phyloP scores from a whole-genome alignment of 1,140 invertebrate species.

The Cryptotermes secundus region DNA sequence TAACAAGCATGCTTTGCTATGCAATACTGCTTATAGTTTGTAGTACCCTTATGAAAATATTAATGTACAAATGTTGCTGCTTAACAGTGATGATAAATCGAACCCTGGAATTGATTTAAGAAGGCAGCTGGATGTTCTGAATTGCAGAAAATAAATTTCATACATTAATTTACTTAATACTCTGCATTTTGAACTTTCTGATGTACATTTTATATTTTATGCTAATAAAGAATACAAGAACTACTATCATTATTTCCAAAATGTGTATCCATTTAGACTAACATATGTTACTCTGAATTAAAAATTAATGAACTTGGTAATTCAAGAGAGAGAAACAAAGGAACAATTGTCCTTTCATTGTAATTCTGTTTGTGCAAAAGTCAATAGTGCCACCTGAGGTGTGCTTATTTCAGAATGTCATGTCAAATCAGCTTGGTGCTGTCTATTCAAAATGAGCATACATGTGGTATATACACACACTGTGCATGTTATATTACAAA shows the following conservation, averaged over 20 bases:
- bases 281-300: neutral
- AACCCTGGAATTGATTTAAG: neutral
- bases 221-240: neutral
- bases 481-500: too few relatives aligned
- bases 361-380: neutral
- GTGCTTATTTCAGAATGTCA: too few relatives aligned
- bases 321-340: neutral
- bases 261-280: neutral
- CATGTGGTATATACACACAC: too few relatives aligned
- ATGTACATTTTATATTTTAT: neutral
- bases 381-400: too few relatives aligned
- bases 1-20: too few relatives aligned
- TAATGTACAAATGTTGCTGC: neutral
- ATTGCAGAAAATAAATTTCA: neutral
- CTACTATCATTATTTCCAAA: neutral
- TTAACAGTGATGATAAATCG: neutral
- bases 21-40: neutral
- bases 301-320: too few relatives aligned
- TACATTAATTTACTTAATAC: neutral
- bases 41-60: neutral
- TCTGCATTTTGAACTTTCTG: neutral
- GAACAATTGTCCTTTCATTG: conserved; percentile 6
- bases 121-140: neutral
- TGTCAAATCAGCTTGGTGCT: too few relatives aligned
- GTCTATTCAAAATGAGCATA: too few relatives aligned